Percentiles rank a stretch among this genome's conserved stretches.
phyloP scores from a whole-genome alignment of 2,888 invertebrate genomes.

The Mechanitis messenoides region DNA sequence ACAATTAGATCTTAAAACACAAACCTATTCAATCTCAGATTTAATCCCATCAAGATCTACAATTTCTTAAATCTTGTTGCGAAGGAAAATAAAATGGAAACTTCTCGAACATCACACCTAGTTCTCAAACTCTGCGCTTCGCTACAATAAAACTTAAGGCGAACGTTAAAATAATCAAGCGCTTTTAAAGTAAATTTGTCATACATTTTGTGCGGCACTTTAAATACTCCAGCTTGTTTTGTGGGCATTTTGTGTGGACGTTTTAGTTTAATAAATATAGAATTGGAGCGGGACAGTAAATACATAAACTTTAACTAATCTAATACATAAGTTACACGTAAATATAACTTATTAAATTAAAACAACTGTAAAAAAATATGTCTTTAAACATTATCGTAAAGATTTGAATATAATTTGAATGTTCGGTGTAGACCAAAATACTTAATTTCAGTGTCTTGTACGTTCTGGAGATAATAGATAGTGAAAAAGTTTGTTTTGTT shows the following conservation, averaged over 20 bases:
- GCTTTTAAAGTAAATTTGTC: conserved; percentile 4
- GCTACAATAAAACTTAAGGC: conserved; percentile 3
- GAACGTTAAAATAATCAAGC: conserved; percentile 6
- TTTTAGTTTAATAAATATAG: not conserved
- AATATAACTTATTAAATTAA: too few species aligned
- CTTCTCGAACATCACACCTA: conserved; percentile 5
- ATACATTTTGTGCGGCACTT: conserved; percentile 2
- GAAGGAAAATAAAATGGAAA: conserved; percentile 1
- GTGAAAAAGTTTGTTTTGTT: too few species aligned
- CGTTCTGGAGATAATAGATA: too few species aligned
- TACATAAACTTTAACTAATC: too few species aligned
- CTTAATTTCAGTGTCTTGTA: too few species aligned
- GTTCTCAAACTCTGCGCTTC: conserved; percentile 1
- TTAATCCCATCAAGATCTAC: conserved; percentile 3
- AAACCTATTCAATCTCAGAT: not conserved
- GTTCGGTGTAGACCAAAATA: too few species aligned
- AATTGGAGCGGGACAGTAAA: not conserved
- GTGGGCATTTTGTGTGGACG: not conserved
- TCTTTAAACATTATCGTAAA: too few species aligned
- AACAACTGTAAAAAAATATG: too few species aligned
- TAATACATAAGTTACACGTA: too few species aligned
- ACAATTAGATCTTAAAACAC: not conserved
- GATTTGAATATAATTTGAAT: too few species aligned
- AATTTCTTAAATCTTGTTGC: conserved; percentile 3
- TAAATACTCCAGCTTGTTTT: not conserved